Percentiles rank a stretch among this genome's conserved stretches.
These are phyloP conservation scores for Erebia palarica DNA, from an alignment of 2,888 invertebrate species.

Conservation along the genomic window DNA sequence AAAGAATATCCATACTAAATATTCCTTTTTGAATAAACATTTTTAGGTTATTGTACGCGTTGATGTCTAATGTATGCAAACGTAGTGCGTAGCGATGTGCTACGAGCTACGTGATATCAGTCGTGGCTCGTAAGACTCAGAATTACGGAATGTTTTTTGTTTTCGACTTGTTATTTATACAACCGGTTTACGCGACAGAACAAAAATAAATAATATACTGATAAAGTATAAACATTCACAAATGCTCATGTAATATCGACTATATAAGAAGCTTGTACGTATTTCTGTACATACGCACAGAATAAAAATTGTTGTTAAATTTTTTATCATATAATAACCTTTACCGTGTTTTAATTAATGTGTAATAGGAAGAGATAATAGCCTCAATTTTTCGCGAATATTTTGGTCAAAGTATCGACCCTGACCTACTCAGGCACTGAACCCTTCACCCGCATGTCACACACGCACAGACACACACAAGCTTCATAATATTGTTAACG, in stretches of 20 bases:
- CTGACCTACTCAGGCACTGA: slow-evolving; percentile 9
- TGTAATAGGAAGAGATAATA: slow-evolving; percentile 5
- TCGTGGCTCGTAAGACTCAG: not conserved
- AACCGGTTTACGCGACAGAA: not conserved
- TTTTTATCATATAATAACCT: not conserved
- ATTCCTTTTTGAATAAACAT: too few relatives aligned
- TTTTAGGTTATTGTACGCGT: slow-evolving; percentile 3
- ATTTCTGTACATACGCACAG: too few relatives aligned
- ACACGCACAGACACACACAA: not conserved
- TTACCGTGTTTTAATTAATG: not conserved
- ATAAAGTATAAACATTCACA: not conserved
- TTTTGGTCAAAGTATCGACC: not conserved
- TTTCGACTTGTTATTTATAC: not conserved
- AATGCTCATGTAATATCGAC: too few relatives aligned
- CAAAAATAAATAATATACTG: not conserved
- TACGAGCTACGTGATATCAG: slow-evolving; percentile 6
- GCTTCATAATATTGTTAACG: not conserved
- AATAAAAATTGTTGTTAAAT: too few relatives aligned
- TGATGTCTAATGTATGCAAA: slow-evolving; percentile 9
- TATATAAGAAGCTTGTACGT: too few relatives aligned
- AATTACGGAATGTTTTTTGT: not conserved
- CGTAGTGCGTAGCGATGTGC: slow-evolving; percentile 9
- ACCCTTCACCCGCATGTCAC: not conserved
- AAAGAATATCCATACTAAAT: too few relatives aligned
- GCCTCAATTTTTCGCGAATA: not conserved